Base-by-base conservation (phyloP, 2,797 vertebrate genomes). In the Miichthys miiuy region DNA sequence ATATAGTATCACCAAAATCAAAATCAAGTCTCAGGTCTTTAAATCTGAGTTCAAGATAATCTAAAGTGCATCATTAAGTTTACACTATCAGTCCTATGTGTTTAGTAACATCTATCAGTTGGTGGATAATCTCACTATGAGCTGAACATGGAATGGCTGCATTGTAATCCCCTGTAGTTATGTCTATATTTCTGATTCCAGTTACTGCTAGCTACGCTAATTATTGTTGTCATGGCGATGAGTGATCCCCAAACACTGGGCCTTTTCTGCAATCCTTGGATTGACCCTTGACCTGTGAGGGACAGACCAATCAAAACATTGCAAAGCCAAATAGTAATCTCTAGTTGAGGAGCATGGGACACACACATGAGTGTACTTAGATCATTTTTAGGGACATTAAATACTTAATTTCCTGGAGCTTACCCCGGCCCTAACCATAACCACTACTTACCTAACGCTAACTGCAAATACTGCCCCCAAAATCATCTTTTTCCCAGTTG, bases 291-390 rank as follows among this genome's bases (percentile, higher is more conserved):
- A 82, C 73, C 68, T 77, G 44, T 41, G n/a, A 81, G 51, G 50
- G 56, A 69, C 55, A 42, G 66, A 46, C 67, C 66, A 77, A 71
- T 80, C 82, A 88, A 78, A 85, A 80, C 76, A 90, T 68, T 20
- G 74, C 41, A 58, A 47, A 61, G 60, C 44, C 42, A 60, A 70
- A 38, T 41, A 75, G 25, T 64, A 79, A 72, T 63, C 58, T 68
- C 20, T 16, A n/a, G 65, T 47, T 66, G 61, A 66, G 41, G 27
- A 58, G 21, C 46, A 66, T 5, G 1, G 23, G 48, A 71, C 62
- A 61, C 42, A 52, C 18, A 38, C n/a, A 4, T 14, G 8, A 38
- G 34, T 38, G 34, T 38, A 38, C 34, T 34, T 34, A 34, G 34
- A 34, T 34, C 1, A 34, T 34, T 34, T 34, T 9, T 34, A 34